Percentiles rank a stretch among this genome's conserved stretches.
Conservation (phyloP, 1,140 invertebrate species). For the Macrosteles quadrilineatus region DNA sequence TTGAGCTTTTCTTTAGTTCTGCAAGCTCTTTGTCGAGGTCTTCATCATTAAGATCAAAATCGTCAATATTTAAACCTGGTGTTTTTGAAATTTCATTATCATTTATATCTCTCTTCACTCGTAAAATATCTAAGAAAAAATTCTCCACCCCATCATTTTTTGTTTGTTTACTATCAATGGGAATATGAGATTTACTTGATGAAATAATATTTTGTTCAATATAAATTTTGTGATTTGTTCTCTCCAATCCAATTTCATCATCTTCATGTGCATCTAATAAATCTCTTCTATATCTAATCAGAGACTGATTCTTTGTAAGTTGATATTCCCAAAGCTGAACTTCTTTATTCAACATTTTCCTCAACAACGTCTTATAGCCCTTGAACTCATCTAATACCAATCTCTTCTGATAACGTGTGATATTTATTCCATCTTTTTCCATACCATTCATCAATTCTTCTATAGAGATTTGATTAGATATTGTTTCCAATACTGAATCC, state of each 20-base stretch:
- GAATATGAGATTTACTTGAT: no score
- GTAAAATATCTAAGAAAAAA: no score
- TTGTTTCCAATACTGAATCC: background rate
- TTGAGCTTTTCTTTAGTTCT: background rate
- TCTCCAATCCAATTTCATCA: no score
- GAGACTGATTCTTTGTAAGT: background rate
- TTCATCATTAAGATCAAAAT: background rate
- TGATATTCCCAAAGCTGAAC: conserved; percentile 1
- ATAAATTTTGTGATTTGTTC: no score
- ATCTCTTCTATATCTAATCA: background rate
- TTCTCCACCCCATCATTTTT: no score
- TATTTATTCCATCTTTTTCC: conserved; percentile 1
- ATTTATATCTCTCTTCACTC: no score
- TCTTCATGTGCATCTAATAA: background rate
- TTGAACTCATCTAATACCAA: background rate
- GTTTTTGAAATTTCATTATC: no score
- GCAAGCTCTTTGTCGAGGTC: background rate
- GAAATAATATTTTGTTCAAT: no score
- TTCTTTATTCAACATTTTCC: background rate
- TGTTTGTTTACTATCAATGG: no score
- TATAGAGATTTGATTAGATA: background rate
- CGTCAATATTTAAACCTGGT: background rate
- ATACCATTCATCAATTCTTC: background rate
- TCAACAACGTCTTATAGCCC: background rate
- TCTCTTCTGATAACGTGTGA: background rate